Percentiles rank a stretch among this genome's conserved stretches.
Conservation (phyloP, 2,888 invertebrate genomes). For the Rhagonycha fulva region DNA sequence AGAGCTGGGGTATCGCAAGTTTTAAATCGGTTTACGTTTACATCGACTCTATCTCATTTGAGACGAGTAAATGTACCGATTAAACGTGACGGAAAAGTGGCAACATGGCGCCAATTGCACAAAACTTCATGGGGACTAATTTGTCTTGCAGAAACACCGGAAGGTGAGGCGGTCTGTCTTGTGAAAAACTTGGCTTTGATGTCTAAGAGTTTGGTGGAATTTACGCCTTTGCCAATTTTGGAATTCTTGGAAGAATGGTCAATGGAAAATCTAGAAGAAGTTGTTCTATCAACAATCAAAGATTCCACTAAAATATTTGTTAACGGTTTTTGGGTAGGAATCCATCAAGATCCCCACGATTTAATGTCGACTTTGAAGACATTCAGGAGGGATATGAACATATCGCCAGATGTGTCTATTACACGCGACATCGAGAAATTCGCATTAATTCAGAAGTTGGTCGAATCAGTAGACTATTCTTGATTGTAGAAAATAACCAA, state of each 20-base stretch:
- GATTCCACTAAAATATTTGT: slow-evolving; percentile 99
- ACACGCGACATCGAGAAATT: slow-evolving; percentile 99
- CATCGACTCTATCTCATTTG: slow-evolving; percentile 96
- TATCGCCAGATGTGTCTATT: slow-evolving; percentile 99
- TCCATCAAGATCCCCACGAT: slow-evolving; percentile 98
- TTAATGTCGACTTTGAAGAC: no score
- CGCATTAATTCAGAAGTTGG: slow-evolving; percentile 99
- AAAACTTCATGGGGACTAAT: slow-evolving; percentile 99
- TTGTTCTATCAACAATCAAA: slow-evolving; percentile 97
- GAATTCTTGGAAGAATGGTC: slow-evolving; percentile 99
- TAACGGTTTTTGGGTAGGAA: slow-evolving; percentile 99
- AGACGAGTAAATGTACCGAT: slow-evolving; percentile 99
- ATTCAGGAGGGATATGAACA: slow-evolving; percentile 98
- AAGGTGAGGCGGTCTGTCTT: slow-evolving; percentile 94
- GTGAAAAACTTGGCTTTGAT: slow-evolving; percentile 99
- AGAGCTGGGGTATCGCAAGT: slow-evolving; percentile 97
- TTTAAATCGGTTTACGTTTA: slow-evolving; percentile 97
- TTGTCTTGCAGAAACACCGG: slow-evolving; percentile 99
- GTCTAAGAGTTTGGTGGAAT: slow-evolving; percentile 99
- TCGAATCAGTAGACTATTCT: slow-evolving; percentile 95
- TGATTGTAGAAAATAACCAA: slow-evolving; percentile 96
- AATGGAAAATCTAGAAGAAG: slow-evolving; percentile 99
- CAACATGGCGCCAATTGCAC: slow-evolving; percentile 97
- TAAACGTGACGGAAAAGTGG: slow-evolving; percentile 97
- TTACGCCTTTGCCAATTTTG: slow-evolving; percentile 97